A percentile compares a stretch with the other conserved stretches of the same genome.
These are phyloP conservation scores for Clarias batrachus DNA, from an alignment of 2,113 vertebrate genomes.

Conservation along the genomic window DNA sequence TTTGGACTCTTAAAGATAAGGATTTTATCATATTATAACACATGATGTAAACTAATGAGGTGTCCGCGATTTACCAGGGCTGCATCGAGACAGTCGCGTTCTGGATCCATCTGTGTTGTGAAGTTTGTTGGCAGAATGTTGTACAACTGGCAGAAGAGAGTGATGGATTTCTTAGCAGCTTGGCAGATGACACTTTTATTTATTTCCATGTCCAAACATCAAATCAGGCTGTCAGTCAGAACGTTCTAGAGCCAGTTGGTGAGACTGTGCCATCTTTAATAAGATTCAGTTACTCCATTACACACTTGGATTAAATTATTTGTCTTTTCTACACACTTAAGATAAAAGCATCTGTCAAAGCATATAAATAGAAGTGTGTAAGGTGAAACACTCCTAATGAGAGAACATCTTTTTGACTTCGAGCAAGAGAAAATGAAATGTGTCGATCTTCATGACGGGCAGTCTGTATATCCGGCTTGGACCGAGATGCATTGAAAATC, in stretches of 20 bases:
- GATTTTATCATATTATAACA: background rate
- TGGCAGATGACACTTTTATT: conserved; percentile 26
- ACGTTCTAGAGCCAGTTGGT: conserved; percentile 48
- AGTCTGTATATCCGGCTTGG: conserved; percentile 15
- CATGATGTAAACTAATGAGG: background rate
- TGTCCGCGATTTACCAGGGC: background rate
- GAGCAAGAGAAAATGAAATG: conserved; percentile 57
- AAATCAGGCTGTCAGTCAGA: conserved; percentile 52
- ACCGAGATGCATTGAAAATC: conserved; percentile 41
- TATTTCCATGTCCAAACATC: conserved; percentile 20
- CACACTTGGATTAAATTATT: background rate
- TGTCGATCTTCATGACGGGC: conserved; percentile 57
- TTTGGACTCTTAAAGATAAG: background rate
- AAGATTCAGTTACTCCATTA: background rate
- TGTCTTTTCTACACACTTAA: background rate
- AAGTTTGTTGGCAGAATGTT: conserved; percentile 23
- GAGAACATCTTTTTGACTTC: conserved; percentile 36
- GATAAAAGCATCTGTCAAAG: background rate
- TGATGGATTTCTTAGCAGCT: conserved; percentile 31
- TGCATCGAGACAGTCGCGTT: background rate
- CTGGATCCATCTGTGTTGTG: conserved; percentile 21
- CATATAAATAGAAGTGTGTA: background rate
- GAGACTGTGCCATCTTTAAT: conserved; percentile 43
- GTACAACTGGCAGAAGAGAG: conserved; percentile 28
- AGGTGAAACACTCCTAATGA: background rate